Conservation (phyloP, 2,113 vertebrate species). For the Equus przewalskii region DNA sequence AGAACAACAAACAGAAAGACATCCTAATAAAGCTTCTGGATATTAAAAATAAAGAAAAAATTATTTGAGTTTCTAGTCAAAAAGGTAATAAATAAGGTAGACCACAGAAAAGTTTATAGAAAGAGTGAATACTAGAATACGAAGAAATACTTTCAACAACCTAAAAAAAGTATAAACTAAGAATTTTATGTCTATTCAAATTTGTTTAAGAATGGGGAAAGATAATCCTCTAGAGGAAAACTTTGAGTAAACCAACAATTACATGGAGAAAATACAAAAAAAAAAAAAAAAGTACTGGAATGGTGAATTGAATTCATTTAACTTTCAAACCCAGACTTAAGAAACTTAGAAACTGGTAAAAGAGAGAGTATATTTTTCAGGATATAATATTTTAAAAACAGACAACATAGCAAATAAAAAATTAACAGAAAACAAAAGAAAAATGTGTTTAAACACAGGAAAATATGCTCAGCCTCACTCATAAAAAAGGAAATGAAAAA, state of each 20-base stretch:
- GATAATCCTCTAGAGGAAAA: slow-evolving; percentile 25
- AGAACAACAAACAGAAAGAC: neutral
- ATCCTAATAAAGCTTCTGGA: neutral
- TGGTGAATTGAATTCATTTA: neutral
- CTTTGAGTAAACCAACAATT: neutral
- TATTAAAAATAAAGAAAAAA: slow-evolving; percentile 3
- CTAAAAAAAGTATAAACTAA: neutral
- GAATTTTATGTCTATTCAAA: neutral
- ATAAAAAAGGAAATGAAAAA: neutral
- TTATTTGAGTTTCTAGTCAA: neutral
- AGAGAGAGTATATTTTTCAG: neutral
- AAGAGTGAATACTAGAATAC: neutral
- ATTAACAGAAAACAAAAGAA: slow-evolving; percentile 5
- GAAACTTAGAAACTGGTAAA: neutral
- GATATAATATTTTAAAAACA: neutral
- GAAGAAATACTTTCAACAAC: neutral
- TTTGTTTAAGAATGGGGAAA: neutral
- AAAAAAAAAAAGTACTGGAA: neutral
- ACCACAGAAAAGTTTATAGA: neutral
- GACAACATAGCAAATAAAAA: neutral
- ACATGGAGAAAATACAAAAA: neutral
- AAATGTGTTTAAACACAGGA: neutral
- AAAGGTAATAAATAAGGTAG: neutral
- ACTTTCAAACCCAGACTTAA: neutral
- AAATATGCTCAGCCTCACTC: neutral